phyloP scores from a whole-genome alignment of 2,888 invertebrate genomes.

The Crematogaster levior region DNA sequence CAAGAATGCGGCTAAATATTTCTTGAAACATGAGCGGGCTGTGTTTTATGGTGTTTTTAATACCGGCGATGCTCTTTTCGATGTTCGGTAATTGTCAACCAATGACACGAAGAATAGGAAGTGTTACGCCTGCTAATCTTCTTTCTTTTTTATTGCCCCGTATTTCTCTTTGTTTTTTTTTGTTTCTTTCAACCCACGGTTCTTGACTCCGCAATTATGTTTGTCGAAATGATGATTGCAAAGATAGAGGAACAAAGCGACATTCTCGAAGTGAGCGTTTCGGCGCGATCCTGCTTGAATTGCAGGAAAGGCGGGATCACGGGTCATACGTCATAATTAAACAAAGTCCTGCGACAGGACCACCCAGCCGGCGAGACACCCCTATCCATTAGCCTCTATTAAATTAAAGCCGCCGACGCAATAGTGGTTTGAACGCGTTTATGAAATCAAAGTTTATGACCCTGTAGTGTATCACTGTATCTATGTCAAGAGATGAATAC shows the following conservation, averaged over 20 bases:
- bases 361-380: slow-evolving; percentile 79
- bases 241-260: slow-evolving; percentile 9
- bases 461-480: too few relatives aligned
- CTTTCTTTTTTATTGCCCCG: not conserved
- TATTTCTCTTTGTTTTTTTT: not conserved
- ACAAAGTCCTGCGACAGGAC: slow-evolving; percentile 77
- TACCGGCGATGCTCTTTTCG: not conserved
- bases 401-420: slow-evolving; percentile 78
- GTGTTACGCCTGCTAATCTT: not conserved
- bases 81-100: not conserved
- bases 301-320: slow-evolving; percentile 45
- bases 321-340: slow-evolving; percentile 80
- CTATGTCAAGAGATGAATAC: slow-evolving; percentile 39
- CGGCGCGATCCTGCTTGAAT: slow-evolving; percentile 2
- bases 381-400: slow-evolving; percentile 82
- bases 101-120: not conserved
- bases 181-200: not conserved
- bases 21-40: slow-evolving; percentile 51
- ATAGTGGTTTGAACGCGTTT: slow-evolving; percentile 69
- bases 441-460: slow-evolving; percentile 74
- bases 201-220: slow-evolving; percentile 17
- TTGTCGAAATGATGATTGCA: slow-evolving; percentile 31
- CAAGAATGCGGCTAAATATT: slow-evolving; percentile 65
- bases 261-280: not conserved
- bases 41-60: not conserved